Base-by-base conservation (phyloP, 2,888 invertebrate genomes). In the Drosophila multiciliata region DNA sequence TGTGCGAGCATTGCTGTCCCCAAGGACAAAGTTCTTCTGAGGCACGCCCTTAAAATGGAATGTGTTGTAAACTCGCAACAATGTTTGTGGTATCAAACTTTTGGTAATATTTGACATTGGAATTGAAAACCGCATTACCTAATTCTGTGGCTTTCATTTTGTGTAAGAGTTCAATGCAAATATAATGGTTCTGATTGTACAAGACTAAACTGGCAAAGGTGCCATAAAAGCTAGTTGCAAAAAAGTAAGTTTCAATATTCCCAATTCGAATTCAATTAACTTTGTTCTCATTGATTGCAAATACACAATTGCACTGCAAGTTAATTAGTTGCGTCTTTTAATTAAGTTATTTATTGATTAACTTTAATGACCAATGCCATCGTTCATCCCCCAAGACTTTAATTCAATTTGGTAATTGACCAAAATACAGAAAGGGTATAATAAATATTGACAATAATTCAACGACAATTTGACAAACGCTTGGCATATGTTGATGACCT, bases 331-430 rank as follows among this genome's bases (percentile, higher is more conserved):
- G 32, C 36, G 26, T 50, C 32, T 32, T 29, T 64, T 54, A 32
- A 33, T 15, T 26, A 38, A 29, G 11, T 38, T n/a, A 53, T 66
- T 36, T 53, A 48, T 54, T 58, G 65, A 88, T 77, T 53, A 62
- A 50, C 49, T 15, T 61, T 53, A 62, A 73, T 68, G 65, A 68
- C 66, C 67, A 64, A 72, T 72, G 52, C 71, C 61, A 49, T 75
- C 70, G 72, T 69, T 79, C 65, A 68, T 73, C 33, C 48, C 17
- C 36, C 7, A 17, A 60, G 67, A 48, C 33, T 70, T 68, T 66
- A 73, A 68, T 89, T 71, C 71, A 82, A 66, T 76, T 76, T 65
- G 67, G 65, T 60, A 66, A 78, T 65, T 76, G 59, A 17, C 15
- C n/a, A n/a, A 40, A 49, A 48, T 36, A 64, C 29, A 52, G 35